Base-by-base conservation (phyloP, 2,888 invertebrate genomes). In the Cremastobaeus sp. region DNA sequence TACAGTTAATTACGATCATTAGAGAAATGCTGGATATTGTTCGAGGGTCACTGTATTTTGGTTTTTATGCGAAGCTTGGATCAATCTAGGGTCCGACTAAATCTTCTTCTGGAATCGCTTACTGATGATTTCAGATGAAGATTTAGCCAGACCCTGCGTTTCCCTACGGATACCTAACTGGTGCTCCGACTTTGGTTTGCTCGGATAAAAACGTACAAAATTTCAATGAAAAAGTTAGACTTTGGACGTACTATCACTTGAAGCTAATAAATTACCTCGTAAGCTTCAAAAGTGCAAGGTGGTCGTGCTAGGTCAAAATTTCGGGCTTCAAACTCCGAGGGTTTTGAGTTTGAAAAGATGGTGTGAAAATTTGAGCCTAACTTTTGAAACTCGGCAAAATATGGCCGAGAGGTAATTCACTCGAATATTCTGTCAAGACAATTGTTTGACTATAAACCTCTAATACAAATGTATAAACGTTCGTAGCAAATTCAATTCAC, bases 391-490 rank as follows among this genome's bases (percentile, higher is more conserved):
- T 25, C n/a, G 25, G 11, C 1, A n/a, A 30, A 20, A 39, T n/a
- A 25, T 3, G 41, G 5, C 11, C 18, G 14, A 50, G 68, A 68
- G 52, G 45, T 52, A 45, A 39, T 69, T 69, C 43, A 21, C 15
- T 37, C 37, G 28, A 39, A 41, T 48, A 32, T 66, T 57, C n/a
- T n/a, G n/a, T n/a, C n/a, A n/a, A n/a, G n/a, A n/a, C n/a, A n/a
- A n/a, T n/a, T n/a, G n/a, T n/a, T n/a, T n/a, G n/a, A n/a, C n/a
- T n/a, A n/a, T n/a, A 69, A 62, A 48, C 34, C 21, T 48, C 30
- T 35, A 70, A 41, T 70, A 70, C 62, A 70, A 70, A 70, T 70
- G 55, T 70, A 70, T 55, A 70, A 70, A 70, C 70, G 11, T 55
- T 60, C 60, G 62, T 62, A 70, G 55, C 60, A 60, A 70, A 70